phyloP scores from a whole-genome alignment of 2,888 invertebrate genomes.

The Stramonita haemastoma region DNA sequence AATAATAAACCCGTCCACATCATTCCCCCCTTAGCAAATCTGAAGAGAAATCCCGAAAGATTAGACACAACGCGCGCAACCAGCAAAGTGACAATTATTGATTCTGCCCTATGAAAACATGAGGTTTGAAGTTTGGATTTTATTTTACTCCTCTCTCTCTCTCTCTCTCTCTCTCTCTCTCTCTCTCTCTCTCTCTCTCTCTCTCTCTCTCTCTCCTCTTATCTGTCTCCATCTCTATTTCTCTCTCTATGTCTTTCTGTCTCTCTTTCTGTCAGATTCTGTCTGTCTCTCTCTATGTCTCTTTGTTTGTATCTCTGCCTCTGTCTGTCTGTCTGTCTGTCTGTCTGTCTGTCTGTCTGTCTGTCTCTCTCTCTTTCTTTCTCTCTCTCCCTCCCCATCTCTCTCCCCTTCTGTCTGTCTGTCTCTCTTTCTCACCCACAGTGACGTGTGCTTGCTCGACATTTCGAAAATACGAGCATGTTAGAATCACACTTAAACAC shows the following conservation, averaged over 20 bases:
- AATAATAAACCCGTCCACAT: neutral
- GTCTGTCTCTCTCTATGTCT: neutral
- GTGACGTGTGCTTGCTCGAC: no score
- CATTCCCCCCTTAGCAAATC: neutral
- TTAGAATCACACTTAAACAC: no score
- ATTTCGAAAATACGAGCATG: no score
- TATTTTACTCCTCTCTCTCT: neutral
- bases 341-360: no score
- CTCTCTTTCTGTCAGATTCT: neutral
- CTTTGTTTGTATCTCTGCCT: no score
- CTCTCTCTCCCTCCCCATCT: neutral
- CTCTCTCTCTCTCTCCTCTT: neutral
- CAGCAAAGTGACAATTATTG: conserved; percentile 17
- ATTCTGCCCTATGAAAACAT: neutral
- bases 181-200: neutral
- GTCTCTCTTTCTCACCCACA: neutral
- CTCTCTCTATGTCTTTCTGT: neutral
- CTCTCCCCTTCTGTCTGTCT: neutral
- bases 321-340: neutral
- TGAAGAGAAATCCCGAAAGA: neutral
- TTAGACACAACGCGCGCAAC: neutral
- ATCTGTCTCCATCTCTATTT: no score
- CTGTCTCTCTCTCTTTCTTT: neutral
- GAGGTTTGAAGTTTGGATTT: neutral
- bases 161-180: neutral